Base-by-base conservation (phyloP, 2,888 invertebrate genomes). In the Lepidochitona cinerea region DNA sequence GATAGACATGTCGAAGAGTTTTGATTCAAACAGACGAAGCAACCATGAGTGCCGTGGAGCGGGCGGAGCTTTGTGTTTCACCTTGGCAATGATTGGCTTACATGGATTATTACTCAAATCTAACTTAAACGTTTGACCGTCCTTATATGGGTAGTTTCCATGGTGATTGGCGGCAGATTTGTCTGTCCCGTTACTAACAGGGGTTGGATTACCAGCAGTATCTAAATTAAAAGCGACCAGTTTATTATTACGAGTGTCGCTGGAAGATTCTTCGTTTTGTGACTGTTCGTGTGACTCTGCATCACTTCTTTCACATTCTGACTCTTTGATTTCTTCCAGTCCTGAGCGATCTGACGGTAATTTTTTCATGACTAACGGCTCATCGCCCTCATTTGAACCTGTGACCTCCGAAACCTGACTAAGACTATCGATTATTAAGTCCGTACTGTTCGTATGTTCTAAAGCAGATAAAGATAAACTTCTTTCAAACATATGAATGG, bases 1-100 rank as follows among this genome's bases (percentile, higher is more conserved):
- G 94, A 99, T 98, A 83, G 97, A 96, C 94, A 99, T 97, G 91
- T 98, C 97, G 92, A 99, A 97, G 86, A 98, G 94, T 92, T 97
- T 97, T 85, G 98, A 98, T 92, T 99, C 98, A 91, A 99, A 97
- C 87, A 99, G 93, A 87, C 99, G 93, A 83, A 97, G 93, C 76
- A 96, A 92, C 91, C 92, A 92, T 18, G 92, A 92, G 72, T 88
- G 83, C 37, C 73, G 64, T 1, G 81, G 75, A 7, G 81, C 41
- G n/a, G 68, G 71, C 9, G 72, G 64, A 35, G 74, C 77, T 74
- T 79, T 36, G 5, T 59, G 59, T 59, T 59, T 59, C 26, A 59
- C 59, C 59, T 59, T 59, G 59, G 59, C 59, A 23, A 59, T 29
- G 26, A 59, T 29, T 23, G 59, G 32, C 26, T 59, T 59, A 29